Evolutionary conservation across 92 coral and sea anemone species (phyloP), one percentile per base, ranked within the genome.

Genomic region (Plumapathes pennacea): DNA sequence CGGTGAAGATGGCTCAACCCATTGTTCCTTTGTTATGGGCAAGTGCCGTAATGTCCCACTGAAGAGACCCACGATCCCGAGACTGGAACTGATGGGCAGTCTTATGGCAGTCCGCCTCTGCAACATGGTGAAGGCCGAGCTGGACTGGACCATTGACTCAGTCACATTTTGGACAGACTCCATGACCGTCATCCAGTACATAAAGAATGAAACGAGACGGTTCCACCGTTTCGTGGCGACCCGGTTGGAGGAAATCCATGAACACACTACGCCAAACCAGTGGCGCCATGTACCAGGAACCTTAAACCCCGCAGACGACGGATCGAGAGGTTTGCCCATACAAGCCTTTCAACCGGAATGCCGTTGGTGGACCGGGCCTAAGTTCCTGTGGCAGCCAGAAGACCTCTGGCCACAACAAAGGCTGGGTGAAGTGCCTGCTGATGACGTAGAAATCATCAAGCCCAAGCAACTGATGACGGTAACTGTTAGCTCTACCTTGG

Each of bases 301-400:
- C 32, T 52, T 42, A 11, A 55, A 55, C 45, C 46, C 46, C 12
- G 62, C 62, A 6, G 62, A 55, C 31, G 62, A 55, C 28, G 33
- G 45, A 24, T 55, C 62, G 2, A 55, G 62, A 17, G 62, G 62
- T 0, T 30, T 30, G 41, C 22, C 41, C 19, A 27, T 27, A 17
- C 24, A 45, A 19, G 24, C 8, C 2, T 45, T 45, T 1, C 1
- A 17, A 17, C 20, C 18, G 1, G 20, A 9, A 12, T 17, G 20
- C 24, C 51, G 51, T 19, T 45, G 51, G 51, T 10, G 18, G 22
- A 45, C 11, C 8, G 51, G 51, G 24, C 51, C 51, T 45, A 27
- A 23, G 4, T 45, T 45, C 23, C 51, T 45, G 24, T 45, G 51
- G 51, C 12, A 45, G 24, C 28, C 21, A 46, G 53, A 34, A n/a